Evolutionary conservation across 1,140 invertebrate genomes (phyloP).

Genomic region (Diorhabda sublineata): DNA sequence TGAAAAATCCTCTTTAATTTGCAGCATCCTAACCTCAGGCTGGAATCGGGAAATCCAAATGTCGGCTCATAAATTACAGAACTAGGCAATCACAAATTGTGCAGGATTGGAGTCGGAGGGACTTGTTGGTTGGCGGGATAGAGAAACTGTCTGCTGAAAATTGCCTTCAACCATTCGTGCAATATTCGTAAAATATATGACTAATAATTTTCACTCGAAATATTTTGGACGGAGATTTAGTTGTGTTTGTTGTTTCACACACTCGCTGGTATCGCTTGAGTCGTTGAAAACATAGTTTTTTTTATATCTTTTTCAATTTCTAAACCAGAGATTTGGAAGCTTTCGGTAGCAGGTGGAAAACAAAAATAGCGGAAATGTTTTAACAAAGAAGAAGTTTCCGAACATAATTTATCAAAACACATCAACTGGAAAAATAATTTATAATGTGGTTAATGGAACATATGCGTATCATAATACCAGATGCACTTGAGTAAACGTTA

Average conservation of each 20-base stretch:
- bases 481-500: too few species aligned
- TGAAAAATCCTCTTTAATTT: slow-evolving; percentile 46
- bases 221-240: not conserved
- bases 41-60: slow-evolving; percentile 25
- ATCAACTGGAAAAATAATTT: too few species aligned
- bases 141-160: not conserved
- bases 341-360: too few species aligned
- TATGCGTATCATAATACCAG: too few species aligned
- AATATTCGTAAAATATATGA: slow-evolving; percentile 3
- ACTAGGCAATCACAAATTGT: slow-evolving; percentile 14
- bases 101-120: slow-evolving; percentile 5
- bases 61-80: slow-evolving; percentile 38
- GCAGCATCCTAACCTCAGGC: slow-evolving; percentile 39
- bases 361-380: too few species aligned
- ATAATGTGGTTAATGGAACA: too few species aligned
- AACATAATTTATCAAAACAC: too few species aligned
- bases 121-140: not conserved
- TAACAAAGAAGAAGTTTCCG: too few species aligned
- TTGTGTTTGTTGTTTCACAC: not conserved
- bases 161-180: not conserved
- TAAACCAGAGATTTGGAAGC: too few species aligned
- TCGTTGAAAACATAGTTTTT: not conserved
- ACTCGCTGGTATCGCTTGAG: not conserved
- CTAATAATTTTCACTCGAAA: slow-evolving; percentile 1
- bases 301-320: not conserved